phyloP scores from a whole-genome alignment of 2,113 vertebrate species.

The Ophiodon elongatus region DNA sequence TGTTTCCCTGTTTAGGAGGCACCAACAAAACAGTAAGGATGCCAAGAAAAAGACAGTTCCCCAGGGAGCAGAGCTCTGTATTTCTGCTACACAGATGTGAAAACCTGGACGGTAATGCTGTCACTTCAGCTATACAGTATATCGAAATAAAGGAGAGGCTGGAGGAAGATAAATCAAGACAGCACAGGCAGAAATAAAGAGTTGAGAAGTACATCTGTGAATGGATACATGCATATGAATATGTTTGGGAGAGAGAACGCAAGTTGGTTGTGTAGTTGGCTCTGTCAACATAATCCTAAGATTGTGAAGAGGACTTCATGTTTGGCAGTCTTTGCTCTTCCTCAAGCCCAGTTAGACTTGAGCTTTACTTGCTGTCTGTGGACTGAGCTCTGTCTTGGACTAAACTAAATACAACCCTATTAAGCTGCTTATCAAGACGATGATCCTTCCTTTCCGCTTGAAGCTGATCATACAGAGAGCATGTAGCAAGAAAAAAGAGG shows the following conservation, averaged over 20 bases:
- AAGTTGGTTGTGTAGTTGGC: background rate
- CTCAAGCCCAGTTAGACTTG: conserved; percentile 13
- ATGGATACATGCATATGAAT: background rate
- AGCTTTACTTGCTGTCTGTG: background rate
- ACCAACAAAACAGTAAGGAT: background rate
- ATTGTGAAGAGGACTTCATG: conserved; percentile 12
- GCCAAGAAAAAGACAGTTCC: background rate
- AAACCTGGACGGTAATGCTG: background rate
- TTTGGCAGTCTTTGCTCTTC: background rate
- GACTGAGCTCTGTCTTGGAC: background rate
- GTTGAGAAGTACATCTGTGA: background rate
- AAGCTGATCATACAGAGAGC: conserved; percentile 11
- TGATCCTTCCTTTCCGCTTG: background rate
- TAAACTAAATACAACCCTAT: background rate
- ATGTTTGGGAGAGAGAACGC: background rate
- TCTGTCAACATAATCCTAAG: background rate
- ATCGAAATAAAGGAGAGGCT: background rate
- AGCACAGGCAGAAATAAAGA: background rate
- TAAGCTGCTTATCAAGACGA: conserved; percentile 18
- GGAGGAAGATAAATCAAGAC: background rate
- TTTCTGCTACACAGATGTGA: background rate
- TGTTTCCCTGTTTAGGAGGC: background rate
- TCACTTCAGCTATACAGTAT: too few species aligned
- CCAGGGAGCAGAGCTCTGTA: background rate
- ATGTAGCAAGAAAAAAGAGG: background rate